phyloP scores from a whole-genome alignment of 2,888 invertebrate species.

The Lasioglossum pauxillum region DNA sequence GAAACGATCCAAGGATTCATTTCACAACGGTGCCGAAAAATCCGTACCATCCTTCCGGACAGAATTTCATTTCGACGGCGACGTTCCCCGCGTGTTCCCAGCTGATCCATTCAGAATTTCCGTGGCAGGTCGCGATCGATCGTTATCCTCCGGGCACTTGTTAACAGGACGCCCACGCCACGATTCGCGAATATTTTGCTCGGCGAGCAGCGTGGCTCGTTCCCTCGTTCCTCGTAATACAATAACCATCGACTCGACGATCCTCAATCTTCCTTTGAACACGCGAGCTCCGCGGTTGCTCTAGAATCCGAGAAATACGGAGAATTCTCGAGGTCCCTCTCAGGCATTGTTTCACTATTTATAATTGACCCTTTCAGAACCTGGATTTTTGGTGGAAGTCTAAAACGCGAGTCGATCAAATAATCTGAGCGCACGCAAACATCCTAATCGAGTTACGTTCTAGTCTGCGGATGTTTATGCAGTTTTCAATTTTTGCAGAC shows the following conservation, averaged over 20 bases:
- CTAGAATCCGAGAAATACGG: background rate
- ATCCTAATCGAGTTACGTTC: too few species aligned
- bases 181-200: conserved; percentile 25
- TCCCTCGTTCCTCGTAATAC: conserved; percentile 1
- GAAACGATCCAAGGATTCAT: background rate
- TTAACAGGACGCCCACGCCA: conserved; percentile 35
- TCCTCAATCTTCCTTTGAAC: background rate
- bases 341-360: background rate
- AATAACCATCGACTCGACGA: conserved; percentile 8
- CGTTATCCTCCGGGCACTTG: conserved; percentile 59
- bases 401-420: too few species aligned
- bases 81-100: conserved; percentile 25
- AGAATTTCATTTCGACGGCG: conserved; percentile 35
- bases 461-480: too few species aligned
- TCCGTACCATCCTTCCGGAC: conserved; percentile 24
- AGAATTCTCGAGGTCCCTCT: background rate
- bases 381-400: background rate
- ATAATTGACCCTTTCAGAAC: background rate
- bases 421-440: too few species aligned
- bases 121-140: conserved; percentile 57
- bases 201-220: conserved; percentile 11
- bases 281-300: background rate
- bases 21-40: background rate
- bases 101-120: conserved; percentile 56
- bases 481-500: too few species aligned